Percentiles rank a stretch among this genome's conserved stretches.
Conservation (phyloP, 2,888 invertebrate species). For the Cheilosia vernalis region DNA sequence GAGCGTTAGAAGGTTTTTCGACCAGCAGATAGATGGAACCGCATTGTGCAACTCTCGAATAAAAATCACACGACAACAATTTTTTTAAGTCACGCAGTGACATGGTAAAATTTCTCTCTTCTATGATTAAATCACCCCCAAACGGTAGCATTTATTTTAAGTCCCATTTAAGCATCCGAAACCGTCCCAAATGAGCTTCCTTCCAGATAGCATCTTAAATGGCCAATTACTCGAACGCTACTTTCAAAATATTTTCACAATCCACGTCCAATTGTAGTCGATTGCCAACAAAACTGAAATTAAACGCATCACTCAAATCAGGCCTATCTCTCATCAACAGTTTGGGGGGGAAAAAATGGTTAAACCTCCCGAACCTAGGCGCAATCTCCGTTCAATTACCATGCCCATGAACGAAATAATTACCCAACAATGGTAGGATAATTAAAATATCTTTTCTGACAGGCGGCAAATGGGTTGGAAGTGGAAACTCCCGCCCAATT, state of each 20-base stretch:
- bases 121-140: slow-evolving; percentile 6
- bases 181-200: slow-evolving; percentile 13
- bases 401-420: slow-evolving; percentile 71
- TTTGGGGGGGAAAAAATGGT: background rate
- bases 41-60: too few relatives aligned
- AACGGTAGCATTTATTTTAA: slow-evolving; percentile 53
- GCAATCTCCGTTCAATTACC: slow-evolving; percentile 69
- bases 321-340: slow-evolving; percentile 51
- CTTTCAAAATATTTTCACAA: slow-evolving; percentile 69
- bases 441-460: slow-evolving; percentile 74
- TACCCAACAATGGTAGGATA: slow-evolving; percentile 74
- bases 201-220: slow-evolving; percentile 57
- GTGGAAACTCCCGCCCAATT: slow-evolving; percentile 43
- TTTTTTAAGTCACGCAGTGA: too few relatives aligned
- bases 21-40: too few relatives aligned
- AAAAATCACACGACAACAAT: too few relatives aligned
- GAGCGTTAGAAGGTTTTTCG: too few relatives aligned
- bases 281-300: slow-evolving; percentile 51
- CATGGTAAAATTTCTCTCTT: too few relatives aligned
- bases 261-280: slow-evolving; percentile 52
- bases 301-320: slow-evolving; percentile 56
- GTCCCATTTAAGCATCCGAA: slow-evolving; percentile 32
- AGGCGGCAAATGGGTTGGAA: slow-evolving; percentile 70
- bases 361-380: slow-evolving; percentile 38
- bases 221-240: slow-evolving; percentile 52